Conservation (phyloP, 1,140 invertebrate species). For the Brachionus plicatilis region DNA sequence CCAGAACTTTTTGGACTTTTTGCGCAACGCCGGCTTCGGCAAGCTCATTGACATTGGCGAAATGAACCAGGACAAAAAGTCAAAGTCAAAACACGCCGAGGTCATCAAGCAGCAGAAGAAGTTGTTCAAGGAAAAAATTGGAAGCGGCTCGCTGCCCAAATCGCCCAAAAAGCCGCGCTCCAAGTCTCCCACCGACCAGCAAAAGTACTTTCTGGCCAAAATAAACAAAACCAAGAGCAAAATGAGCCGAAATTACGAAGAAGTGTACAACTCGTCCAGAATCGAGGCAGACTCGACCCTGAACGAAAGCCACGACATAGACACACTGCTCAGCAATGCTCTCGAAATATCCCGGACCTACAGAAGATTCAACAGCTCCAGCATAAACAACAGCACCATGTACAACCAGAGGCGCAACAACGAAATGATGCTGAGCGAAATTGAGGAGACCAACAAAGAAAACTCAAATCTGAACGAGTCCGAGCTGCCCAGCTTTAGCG, state of each 20-base stretch:
- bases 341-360: neutral
- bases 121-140: neutral
- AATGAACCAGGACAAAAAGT: neutral
- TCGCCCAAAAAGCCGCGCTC: neutral
- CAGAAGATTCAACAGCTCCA: neutral
- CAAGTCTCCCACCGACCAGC: neutral
- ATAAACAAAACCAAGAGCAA: slow-evolving; percentile 8
- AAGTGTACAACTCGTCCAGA: neutral
- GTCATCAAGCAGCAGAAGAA: neutral
- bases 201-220: neutral
- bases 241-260: neutral
- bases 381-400: slow-evolving; percentile 15
- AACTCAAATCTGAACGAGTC: slow-evolving; percentile 6
- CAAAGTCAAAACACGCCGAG: neutral
- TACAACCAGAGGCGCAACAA: neutral
- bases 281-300: neutral
- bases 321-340: slow-evolving; percentile 10
- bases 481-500: neutral
- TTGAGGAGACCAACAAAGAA: neutral
- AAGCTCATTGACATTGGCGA: slow-evolving; percentile 33
- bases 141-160: neutral
- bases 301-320: neutral
- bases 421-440: neutral
- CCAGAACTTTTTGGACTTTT: slow-evolving; percentile 52
- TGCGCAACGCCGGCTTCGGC: slow-evolving; percentile 50